Conservation (phyloP, 1,140 invertebrate species). For the Aleiodes sp. region DNA sequence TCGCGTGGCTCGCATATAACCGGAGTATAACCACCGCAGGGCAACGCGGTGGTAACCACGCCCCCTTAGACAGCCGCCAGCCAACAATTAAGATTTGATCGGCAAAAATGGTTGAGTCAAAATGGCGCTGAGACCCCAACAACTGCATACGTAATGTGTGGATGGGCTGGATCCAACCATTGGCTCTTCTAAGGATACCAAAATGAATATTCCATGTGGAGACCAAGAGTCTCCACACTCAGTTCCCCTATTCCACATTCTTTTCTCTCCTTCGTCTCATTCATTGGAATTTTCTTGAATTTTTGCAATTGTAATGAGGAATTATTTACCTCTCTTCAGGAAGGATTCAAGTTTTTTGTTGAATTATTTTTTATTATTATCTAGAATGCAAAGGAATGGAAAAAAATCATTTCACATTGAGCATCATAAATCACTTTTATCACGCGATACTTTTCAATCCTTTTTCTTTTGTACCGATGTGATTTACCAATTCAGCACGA, state of each 20-base stretch:
- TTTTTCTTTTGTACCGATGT: conserved; percentile 26
- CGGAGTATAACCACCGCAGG: neutral
- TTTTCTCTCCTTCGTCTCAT: neutral
- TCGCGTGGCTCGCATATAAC: conserved; percentile 20
- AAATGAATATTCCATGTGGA: conserved; percentile 28
- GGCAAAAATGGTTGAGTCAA: conserved; percentile 68
- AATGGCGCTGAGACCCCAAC: conserved; percentile 59
- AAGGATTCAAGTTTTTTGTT: neutral
- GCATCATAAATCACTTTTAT: conserved; percentile 38
- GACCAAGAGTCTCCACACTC: neutral
- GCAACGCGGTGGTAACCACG: conserved; percentile 52
- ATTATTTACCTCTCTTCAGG: neutral
- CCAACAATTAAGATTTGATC: conserved; percentile 69
- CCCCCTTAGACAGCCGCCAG: conserved; percentile 67
- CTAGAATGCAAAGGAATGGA: neutral
- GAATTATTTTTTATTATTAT: neutral
- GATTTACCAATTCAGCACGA: conserved; percentile 50
- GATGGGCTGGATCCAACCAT: neutral
- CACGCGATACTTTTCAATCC: conserved; percentile 38
- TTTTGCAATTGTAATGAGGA: conserved; percentile 24
- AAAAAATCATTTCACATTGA: neutral
- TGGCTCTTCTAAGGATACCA: neutral
- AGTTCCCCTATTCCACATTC: neutral
- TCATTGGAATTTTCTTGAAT: conserved; percentile 1
- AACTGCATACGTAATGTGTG: conserved; percentile 62